These are phyloP conservation scores for Temnothorax ravouxi DNA, from an alignment of 2,888 invertebrate genomes.

Conservation along the genomic window DNA sequence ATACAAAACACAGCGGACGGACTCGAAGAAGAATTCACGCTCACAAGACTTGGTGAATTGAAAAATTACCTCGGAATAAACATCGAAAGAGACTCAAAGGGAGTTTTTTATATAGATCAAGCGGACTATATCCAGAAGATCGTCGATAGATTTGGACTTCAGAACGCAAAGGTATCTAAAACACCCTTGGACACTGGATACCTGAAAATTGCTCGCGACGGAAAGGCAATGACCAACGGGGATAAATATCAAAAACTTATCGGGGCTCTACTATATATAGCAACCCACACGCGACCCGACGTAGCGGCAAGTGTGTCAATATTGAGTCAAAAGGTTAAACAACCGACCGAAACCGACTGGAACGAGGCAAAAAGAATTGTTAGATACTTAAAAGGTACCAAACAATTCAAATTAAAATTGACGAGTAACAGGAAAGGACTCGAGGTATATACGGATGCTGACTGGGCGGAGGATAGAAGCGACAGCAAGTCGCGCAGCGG, in stretches of 20 bases:
- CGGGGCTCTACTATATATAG: slow-evolving; percentile 64
- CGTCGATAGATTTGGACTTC: neutral
- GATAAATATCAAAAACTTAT: slow-evolving; percentile 50
- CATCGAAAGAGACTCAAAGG: too few relatives aligned
- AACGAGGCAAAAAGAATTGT: slow-evolving; percentile 63
- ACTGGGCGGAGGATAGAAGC: slow-evolving; percentile 76
- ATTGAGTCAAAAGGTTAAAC: slow-evolving; percentile 61
- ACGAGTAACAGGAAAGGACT: slow-evolving; percentile 6
- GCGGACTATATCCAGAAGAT: too few relatives aligned
- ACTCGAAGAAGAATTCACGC: too few relatives aligned
- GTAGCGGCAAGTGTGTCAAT: slow-evolving; percentile 66
- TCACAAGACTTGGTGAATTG: too few relatives aligned
- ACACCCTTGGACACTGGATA: neutral
- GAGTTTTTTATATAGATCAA: too few relatives aligned
- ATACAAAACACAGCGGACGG: too few relatives aligned
- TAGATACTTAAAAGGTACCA: slow-evolving; percentile 67
- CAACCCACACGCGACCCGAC: slow-evolving; percentile 63
- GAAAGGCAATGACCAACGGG: neutral
- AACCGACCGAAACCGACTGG: slow-evolving; percentile 57
- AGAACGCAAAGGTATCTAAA: neutral
- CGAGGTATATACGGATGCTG: slow-evolving; percentile 78
- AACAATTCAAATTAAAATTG: slow-evolving; percentile 42
- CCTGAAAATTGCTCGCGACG: neutral
- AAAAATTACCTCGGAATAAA: too few relatives aligned
- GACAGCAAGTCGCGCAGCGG: slow-evolving; percentile 79